Conservation (phyloP, 2,113 vertebrate genomes). For the Brienomyrus brachyistius region DNA sequence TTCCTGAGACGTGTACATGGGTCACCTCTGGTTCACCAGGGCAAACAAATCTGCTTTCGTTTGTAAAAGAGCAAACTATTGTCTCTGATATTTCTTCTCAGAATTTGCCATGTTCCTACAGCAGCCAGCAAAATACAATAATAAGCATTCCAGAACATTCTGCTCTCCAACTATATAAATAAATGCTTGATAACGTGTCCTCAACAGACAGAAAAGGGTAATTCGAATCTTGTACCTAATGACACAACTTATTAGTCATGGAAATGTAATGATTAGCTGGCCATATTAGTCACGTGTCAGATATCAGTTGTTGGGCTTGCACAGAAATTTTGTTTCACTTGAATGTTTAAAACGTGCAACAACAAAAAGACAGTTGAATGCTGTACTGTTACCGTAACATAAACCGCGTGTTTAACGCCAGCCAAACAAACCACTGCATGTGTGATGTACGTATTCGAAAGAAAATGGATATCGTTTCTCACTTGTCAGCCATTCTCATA, state of each 20-base stretch:
- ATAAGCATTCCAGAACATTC: neutral
- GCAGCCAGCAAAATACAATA: conserved; percentile 12
- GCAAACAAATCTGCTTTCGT: conserved; percentile 19
- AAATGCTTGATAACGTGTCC: neutral
- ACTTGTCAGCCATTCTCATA: neutral
- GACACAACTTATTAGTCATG: neutral
- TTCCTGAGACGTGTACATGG: conserved; percentile 20
- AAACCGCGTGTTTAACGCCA: neutral
- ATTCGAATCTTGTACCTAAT: neutral
- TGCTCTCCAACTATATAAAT: neutral
- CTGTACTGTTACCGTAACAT: neutral
- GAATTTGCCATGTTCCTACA: conserved; percentile 22
- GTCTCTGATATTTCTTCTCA: conserved; percentile 40
- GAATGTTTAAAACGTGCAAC: neutral
- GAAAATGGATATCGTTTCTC: neutral
- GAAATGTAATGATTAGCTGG: neutral
- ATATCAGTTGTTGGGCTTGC: neutral
- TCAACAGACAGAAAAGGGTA: neutral
- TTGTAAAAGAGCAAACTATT: conserved; percentile 36
- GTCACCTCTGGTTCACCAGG: conserved; percentile 28
- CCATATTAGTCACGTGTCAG: neutral
- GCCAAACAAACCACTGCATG: neutral
- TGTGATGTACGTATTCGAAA: neutral
- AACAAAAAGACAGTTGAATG: neutral
- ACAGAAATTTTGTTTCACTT: neutral